Evolutionary conservation across 1,140 invertebrate genomes (phyloP), one percentile per base, ranked within the genome.

Genomic region (Papilio glaucus): DNA sequence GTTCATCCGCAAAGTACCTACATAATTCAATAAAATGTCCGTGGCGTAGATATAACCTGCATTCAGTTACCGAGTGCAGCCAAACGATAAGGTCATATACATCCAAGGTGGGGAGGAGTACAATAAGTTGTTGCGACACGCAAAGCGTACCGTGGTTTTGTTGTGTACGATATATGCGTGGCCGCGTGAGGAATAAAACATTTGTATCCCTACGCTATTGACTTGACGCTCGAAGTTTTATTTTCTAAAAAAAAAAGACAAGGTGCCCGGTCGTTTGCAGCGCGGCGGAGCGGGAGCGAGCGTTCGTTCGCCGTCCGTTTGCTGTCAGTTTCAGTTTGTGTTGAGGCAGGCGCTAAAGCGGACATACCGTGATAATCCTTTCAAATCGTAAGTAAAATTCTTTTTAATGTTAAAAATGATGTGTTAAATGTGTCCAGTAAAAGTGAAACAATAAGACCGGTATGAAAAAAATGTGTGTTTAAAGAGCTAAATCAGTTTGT

Each of bases 41-140:
- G 77, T 72, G 75, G 73, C 71, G 77, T 72, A 76, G 73, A 69
- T 79, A 80, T 83, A 77, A 76, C 79, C 73, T 84, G 82, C 83
- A 84, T 62, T 82, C 76, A 79, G 86, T 86, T 86, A 78, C 85
- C 60, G 84, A 86, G 86, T 88, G 88, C 89, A 86, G 80, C 82
- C 79, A 83, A 78, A 85, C 87, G 89, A 90, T 91, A 91, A 91
- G 89, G 89, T 91, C 88, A 88, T 77, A 81, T 77, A n/a, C n/a
- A 77, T 72, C 63, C 80, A 84, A 84, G 85, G 85, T 85, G 85
- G 87, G 86, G 88, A 83, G 82, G 73, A 78, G 77, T 79, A 81
- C 79, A 67, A 68, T 68, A 53, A 69, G 61, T 65, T n/a, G 75
- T 88, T 85, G 85, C 84, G 79, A 89, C 83, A 88, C 77, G 68